Percentiles rank a stretch among this genome's conserved stretches.
phyloP scores from a whole-genome alignment of 2,888 invertebrate genomes.

The Mythimna vitellina region DNA sequence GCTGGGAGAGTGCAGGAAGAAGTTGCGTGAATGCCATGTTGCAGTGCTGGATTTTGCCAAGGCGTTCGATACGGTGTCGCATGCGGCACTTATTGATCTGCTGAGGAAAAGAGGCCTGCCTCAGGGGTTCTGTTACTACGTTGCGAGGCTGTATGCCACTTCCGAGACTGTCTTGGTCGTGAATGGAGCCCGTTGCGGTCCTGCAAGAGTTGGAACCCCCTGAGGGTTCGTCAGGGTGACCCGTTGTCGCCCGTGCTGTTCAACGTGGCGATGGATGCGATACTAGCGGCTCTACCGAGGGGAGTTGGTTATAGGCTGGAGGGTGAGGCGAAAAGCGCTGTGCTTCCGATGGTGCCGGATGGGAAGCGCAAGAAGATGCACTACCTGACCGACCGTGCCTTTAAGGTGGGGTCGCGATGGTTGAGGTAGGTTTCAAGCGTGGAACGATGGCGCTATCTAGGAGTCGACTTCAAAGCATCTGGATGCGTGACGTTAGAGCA shows the following conservation, averaged over 20 bases:
- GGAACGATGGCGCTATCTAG: neutral
- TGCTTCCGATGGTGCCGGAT: slow-evolving; percentile 53
- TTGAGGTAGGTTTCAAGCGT: slow-evolving; percentile 35
- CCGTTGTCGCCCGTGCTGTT: slow-evolving; percentile 75
- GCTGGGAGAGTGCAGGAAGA: slow-evolving; percentile 54
- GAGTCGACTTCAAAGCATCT: neutral
- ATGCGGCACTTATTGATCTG: no score
- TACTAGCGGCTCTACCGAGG: slow-evolving; percentile 57
- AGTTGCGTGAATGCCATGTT: slow-evolving; percentile 70
- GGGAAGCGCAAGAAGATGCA: slow-evolving; percentile 67
- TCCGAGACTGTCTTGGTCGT: slow-evolving; percentile 59
- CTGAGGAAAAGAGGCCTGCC: no score
- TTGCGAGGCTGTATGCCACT: slow-evolving; percentile 66
- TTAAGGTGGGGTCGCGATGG: slow-evolving; percentile 53
- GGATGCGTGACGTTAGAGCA: slow-evolving; percentile 4
- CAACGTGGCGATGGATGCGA: slow-evolving; percentile 67
- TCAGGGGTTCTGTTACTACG: no score
- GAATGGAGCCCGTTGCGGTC: slow-evolving; percentile 50
- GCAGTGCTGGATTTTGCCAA: slow-evolving; percentile 80
- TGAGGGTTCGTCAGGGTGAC: slow-evolving; percentile 81
- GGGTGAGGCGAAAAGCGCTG: slow-evolving; percentile 64
- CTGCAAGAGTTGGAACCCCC: slow-evolving; percentile 61
- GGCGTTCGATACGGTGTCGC: slow-evolving; percentile 67
- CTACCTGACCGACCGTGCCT: slow-evolving; percentile 45
- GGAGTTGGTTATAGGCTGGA: slow-evolving; percentile 55